Evolutionary conservation across 1,140 invertebrate species (phyloP).

Genomic region (Linepithema humile): DNA sequence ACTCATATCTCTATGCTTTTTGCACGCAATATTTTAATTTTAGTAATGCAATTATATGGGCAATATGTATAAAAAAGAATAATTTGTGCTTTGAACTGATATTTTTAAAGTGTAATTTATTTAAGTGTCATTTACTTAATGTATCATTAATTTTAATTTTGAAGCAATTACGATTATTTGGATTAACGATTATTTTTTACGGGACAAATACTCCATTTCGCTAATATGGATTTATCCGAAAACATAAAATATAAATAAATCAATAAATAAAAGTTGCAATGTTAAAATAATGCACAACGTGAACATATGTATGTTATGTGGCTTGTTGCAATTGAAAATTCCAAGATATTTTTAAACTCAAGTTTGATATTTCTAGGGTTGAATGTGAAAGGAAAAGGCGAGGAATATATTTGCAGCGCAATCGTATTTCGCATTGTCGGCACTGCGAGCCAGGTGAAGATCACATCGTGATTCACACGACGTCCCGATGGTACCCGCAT

Average conservation of each 20-base stretch:
- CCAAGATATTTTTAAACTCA: not conserved
- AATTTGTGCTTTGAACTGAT: not conserved
- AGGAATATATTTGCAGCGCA: conserved; percentile 23
- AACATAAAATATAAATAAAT: not conserved
- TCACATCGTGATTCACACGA: conserved; percentile 48
- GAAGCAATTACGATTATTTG: not conserved
- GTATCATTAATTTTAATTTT: not conserved
- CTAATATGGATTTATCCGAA: not conserved
- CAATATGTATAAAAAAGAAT: not conserved
- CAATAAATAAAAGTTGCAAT: too few species aligned
- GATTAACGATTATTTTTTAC: not conserved
- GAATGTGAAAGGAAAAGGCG: not conserved
- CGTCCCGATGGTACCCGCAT: conserved; percentile 67
- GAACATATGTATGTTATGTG: not conserved
- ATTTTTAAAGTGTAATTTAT: not conserved
- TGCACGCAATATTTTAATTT: not conserved
- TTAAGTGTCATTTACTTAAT: not conserved
- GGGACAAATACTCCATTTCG: not conserved
- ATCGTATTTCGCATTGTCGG: conserved; percentile 5
- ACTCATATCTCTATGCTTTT: not conserved
- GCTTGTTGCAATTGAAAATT: not conserved
- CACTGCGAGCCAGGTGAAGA: conserved; percentile 49
- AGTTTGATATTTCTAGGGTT: not conserved
- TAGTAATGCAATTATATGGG: not conserved
- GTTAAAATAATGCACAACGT: not conserved